phyloP scores from a whole-genome alignment of 2,888 invertebrate species.

The Agelastica alni region DNA sequence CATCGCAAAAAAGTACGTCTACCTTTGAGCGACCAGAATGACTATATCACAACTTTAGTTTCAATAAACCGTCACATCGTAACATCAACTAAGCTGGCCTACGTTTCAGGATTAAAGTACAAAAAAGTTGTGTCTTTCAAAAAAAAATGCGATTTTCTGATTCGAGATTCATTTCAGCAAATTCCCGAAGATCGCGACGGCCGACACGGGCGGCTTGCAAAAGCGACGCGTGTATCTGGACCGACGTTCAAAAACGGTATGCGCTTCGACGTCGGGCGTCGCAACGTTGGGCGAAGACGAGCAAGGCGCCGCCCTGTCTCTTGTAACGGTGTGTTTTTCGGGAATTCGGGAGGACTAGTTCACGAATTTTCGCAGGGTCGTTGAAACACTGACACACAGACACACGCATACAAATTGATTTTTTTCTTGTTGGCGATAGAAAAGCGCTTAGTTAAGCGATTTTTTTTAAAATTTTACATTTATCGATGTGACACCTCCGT shows the following conservation, averaged over 20 bases:
- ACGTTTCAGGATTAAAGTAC: no score
- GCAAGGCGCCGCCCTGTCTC: conserved; percentile 53
- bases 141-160: not conserved
- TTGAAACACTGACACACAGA: conserved; percentile 4
- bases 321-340: conserved; percentile 35
- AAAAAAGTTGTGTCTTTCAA: no score
- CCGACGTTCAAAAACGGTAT: conserved; percentile 51
- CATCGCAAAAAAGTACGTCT: no score
- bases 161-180: not conserved
- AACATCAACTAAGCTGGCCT: no score
- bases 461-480: no score
- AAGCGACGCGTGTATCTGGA: conserved; percentile 53
- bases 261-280: conserved; percentile 48
- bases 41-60: no score
- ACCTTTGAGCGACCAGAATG: no score
- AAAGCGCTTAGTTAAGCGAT: no score
- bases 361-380: conserved; percentile 1
- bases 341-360: conserved; percentile 13
- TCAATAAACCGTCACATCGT: no score
- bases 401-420: conserved; percentile 6
- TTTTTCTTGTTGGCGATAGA: not conserved
- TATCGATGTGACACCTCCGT: no score
- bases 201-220: conserved; percentile 2
- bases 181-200: not conserved
- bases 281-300: conserved; percentile 47